Conservation (phyloP, 2,888 invertebrate species). For the Tenodera sinensis region DNA sequence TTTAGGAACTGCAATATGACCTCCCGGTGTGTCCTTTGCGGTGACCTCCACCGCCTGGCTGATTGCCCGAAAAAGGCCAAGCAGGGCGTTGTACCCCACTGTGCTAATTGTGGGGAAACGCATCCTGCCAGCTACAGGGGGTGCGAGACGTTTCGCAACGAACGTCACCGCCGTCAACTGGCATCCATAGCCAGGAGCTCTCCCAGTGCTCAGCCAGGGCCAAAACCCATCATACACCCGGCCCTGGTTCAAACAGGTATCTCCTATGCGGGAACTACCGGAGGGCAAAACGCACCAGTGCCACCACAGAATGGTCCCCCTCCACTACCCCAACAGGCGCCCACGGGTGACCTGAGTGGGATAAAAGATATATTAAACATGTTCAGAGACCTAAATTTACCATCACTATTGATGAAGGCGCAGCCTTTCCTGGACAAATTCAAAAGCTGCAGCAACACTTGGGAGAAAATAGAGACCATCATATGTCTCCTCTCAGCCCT, state of each 20-base stretch:
- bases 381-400: background rate
- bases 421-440: background rate
- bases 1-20: background rate
- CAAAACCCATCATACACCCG: too few relatives aligned
- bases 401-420: fast-evolving
- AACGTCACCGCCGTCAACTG: background rate
- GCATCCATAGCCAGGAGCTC: background rate
- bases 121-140: too few relatives aligned
- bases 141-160: background rate
- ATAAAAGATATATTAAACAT: fast-evolving
- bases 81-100: too few relatives aligned
- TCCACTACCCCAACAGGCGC: too few relatives aligned
- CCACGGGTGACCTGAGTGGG: too few relatives aligned
- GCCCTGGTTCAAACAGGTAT: background rate
- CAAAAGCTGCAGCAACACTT: background rate
- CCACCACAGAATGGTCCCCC: background rate
- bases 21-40: too few relatives aligned
- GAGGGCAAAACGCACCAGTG: background rate
- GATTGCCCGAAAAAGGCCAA: too few relatives aligned
- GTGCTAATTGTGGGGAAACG: too few relatives aligned
- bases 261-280: fast-evolving
- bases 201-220: background rate
- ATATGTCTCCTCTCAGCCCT: background rate
- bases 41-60: too few relatives aligned
- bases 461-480: background rate